phyloP scores from a whole-genome alignment of 2,888 invertebrate genomes.

The Adineta ricciae region DNA sequence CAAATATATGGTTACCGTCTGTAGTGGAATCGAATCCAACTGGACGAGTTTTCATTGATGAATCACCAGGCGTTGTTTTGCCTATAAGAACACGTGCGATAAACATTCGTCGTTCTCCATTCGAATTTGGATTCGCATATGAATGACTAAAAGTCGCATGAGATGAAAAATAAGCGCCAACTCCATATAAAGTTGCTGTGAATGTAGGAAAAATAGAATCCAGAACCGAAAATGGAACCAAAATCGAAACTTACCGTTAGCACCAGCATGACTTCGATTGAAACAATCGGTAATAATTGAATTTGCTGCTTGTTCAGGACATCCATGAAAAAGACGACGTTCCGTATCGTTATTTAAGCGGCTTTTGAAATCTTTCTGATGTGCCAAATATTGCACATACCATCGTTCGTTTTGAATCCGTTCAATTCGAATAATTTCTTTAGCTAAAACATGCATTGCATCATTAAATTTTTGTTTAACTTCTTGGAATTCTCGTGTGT shows the following conservation, averaged over 20 bases:
- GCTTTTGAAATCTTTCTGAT: neutral
- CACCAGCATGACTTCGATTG: neutral
- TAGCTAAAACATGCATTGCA: neutral
- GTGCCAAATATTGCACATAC: neutral
- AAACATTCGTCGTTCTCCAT: neutral
- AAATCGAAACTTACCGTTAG: neutral
- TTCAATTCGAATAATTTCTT: neutral
- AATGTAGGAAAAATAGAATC: neutral
- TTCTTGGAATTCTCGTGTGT: neutral
- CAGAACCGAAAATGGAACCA: too few relatives aligned
- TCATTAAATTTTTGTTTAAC: neutral
- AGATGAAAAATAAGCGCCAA: neutral
- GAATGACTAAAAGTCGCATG: neutral
- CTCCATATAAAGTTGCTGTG: neutral
- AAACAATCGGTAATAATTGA: neutral
- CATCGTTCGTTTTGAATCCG: neutral
- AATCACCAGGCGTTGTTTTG: neutral
- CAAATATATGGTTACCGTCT: neutral
- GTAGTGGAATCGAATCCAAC: neutral
- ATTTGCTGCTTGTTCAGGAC: neutral
- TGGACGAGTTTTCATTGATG: neutral
- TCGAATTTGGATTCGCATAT: neutral
- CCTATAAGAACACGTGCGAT: neutral
- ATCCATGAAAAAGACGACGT: neutral
- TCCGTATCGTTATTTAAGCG: neutral